Conservation (phyloP, 1,140 invertebrate species). For the Cydia pomonella region DNA sequence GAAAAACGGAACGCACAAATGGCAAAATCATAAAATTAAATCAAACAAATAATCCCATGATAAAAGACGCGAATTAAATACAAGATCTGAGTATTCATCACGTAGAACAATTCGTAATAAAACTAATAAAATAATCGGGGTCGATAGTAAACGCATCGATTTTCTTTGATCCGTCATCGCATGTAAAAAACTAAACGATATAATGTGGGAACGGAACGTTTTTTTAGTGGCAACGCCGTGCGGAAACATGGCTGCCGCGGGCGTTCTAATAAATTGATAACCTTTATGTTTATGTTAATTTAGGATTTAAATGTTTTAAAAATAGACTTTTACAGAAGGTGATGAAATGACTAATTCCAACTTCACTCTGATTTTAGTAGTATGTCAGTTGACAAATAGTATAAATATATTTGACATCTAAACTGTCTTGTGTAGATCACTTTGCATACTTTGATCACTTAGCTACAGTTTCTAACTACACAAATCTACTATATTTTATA, state of each 20-base stretch:
- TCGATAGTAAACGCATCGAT: conserved; percentile 39
- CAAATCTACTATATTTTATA: too few relatives aligned
- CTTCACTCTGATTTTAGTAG: too few relatives aligned
- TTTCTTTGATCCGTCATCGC: conserved; percentile 52
- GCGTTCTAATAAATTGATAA: neutral
- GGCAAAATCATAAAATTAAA: neutral
- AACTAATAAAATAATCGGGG: conserved; percentile 33
- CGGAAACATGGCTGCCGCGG: neutral
- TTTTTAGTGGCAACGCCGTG: neutral
- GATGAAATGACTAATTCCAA: too few relatives aligned
- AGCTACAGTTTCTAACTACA: too few relatives aligned
- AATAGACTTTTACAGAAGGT: too few relatives aligned
- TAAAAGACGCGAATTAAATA: conserved; percentile 26
- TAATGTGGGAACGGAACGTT: conserved; percentile 10
- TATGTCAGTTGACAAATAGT: too few relatives aligned
- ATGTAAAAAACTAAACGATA: conserved; percentile 33
- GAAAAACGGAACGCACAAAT: conserved; percentile 2
- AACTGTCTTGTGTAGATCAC: too few relatives aligned
- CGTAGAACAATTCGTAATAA: conserved; percentile 11
- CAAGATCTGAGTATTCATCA: neutral
- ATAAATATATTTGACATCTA: too few relatives aligned
- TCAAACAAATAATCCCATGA: conserved; percentile 7
- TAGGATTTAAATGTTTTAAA: neutral
- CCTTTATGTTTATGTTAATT: neutral
- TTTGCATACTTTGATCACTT: too few relatives aligned